Conservation (phyloP, 2,888 invertebrate species). For the Temnothorax ravouxi region DNA sequence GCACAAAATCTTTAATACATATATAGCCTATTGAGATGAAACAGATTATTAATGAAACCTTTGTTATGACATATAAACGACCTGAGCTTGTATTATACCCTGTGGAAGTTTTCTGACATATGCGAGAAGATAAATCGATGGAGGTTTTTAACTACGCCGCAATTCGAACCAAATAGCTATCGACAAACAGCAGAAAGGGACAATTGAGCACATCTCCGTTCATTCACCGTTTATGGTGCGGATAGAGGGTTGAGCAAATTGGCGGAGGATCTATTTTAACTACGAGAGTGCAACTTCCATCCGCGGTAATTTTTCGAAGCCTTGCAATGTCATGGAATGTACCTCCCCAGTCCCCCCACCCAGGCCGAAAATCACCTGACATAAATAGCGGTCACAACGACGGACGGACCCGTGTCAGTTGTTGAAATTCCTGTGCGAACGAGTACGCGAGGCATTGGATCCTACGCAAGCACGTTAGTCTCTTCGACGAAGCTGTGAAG, state of each 20-base stretch:
- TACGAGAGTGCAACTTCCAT: background rate
- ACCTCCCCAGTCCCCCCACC: background rate
- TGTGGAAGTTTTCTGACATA: background rate
- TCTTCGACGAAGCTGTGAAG: background rate
- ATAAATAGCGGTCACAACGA: constrained; percentile 54
- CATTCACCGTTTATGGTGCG: background rate
- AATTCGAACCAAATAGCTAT: background rate
- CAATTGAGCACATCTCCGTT: constrained; percentile 6
- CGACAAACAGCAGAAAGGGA: constrained; percentile 13
- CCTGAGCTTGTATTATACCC: too few species aligned
- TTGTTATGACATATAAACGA: too few species aligned
- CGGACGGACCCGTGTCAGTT: constrained; percentile 26
- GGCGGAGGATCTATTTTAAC: constrained; percentile 14
- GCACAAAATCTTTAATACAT: background rate
- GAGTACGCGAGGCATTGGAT: background rate
- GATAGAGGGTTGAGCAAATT: constrained; percentile 24
- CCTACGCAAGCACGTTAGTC: background rate
- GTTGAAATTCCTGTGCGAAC: background rate
- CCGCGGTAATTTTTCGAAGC: constrained; percentile 39
- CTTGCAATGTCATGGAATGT: background rate
- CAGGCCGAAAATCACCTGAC: background rate
- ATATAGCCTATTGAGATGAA: too few species aligned
- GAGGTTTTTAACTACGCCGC: background rate
- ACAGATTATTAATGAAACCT: background rate
- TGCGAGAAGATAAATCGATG: background rate